A percentile compares a stretch with the other conserved stretches of the same genome.
Conservation (phyloP, 2,113 vertebrate genomes). For the Leucoraja erinaceus region DNA sequence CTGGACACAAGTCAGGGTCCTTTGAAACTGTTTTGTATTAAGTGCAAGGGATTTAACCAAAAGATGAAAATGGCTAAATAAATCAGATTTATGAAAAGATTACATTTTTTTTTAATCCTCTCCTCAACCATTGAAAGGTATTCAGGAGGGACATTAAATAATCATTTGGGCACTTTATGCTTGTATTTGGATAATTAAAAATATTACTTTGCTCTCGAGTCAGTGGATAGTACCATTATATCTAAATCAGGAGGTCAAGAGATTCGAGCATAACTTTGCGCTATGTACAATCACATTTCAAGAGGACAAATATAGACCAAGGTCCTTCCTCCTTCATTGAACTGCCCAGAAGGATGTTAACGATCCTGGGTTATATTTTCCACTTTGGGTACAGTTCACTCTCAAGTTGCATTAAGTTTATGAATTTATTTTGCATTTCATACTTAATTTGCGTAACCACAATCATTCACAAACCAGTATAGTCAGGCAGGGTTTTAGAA, state of each 20-base stretch:
- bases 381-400: neutral
- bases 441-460: neutral
- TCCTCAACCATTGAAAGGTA: neutral
- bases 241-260: neutral
- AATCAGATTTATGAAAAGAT: no score
- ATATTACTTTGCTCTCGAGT: neutral
- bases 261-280: neutral
- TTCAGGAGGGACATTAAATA: neutral
- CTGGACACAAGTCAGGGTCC: neutral
- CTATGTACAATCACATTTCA: neutral
- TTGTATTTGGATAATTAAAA: neutral
- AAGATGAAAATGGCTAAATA: neutral
- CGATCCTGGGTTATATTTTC: neutral
- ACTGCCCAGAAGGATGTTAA: neutral
- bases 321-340: no score
- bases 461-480: neutral
- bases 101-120: neutral
- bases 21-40: neutral
- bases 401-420: neutral
- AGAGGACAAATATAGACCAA: no score
- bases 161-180: neutral
- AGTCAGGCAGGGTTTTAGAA: neutral
- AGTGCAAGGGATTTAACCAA: neutral
- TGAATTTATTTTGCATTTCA: neutral
- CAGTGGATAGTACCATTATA: neutral